A percentile compares a stretch with the other conserved stretches of the same genome.
These are phyloP conservation scores for Tinamus major DNA, from an alignment of 2,797 vertebrate genomes.

Conservation along the genomic window DNA sequence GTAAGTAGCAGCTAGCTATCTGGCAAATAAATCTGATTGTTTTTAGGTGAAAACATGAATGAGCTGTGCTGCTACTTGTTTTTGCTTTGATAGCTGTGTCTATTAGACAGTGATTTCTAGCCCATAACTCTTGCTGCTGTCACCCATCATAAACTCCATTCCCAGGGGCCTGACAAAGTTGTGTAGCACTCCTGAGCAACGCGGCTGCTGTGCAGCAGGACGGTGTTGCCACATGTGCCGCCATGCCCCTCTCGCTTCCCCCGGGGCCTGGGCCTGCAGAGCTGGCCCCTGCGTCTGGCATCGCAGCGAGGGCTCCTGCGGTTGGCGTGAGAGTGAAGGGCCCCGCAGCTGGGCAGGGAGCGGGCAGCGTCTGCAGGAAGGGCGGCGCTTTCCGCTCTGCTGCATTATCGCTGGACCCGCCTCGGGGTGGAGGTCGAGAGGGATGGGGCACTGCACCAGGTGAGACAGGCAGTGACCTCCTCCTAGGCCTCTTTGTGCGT, in stretches of 20 bases:
- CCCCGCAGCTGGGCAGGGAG: accelerated
- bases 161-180: background rate
- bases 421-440: background rate
- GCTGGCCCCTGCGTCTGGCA: background rate
- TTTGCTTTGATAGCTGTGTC: conserved; percentile 26
- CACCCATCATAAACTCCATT: conserved; percentile 24
- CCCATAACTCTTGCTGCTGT: conserved; percentile 9
- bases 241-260: accelerated
- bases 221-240: background rate
- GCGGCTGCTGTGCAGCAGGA: accelerated
- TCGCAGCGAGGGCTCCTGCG: accelerated
- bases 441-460: background rate
- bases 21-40: conserved; percentile 22
- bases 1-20: conserved; percentile 25
- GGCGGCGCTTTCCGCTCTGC: background rate
- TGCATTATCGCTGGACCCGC: accelerated
- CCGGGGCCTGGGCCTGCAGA: background rate
- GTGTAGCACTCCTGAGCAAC: background rate
- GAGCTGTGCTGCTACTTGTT: background rate
- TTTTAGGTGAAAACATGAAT: background rate
- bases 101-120: conserved; percentile 48
- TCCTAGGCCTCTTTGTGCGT: accelerated
- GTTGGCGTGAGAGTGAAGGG: background rate
- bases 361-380: background rate
- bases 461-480: accelerated